Conservation (phyloP, 2,888 invertebrate genomes). For the Hemicrepidius hirtus region DNA sequence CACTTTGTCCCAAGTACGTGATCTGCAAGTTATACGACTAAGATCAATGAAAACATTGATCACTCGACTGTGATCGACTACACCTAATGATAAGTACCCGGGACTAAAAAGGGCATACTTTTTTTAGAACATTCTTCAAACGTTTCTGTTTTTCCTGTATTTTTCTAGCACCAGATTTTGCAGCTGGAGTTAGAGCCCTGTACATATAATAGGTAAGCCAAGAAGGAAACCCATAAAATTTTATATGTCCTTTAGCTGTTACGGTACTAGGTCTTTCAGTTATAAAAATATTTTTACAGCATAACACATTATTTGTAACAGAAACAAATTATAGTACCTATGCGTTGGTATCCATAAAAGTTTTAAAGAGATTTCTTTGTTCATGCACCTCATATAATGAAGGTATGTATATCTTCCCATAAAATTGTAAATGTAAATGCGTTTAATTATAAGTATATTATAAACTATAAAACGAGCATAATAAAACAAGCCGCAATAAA, state of each 20-base stretch:
- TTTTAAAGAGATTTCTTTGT: constrained; percentile 1
- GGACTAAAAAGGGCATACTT: not conserved
- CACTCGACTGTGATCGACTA: constrained; percentile 28
- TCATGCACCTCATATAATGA: not conserved
- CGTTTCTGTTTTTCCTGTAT: not conserved
- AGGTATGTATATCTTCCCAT: constrained; percentile 29
- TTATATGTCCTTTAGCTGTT: too few relatives aligned
- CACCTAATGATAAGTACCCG: not conserved
- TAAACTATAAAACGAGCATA: constrained; percentile 33
- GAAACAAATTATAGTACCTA: not conserved
- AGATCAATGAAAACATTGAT: constrained; percentile 43
- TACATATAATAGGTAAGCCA: too few relatives aligned
- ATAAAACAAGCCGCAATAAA: constrained; percentile 18
- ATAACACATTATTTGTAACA: not conserved
- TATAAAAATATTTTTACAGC: not conserved
- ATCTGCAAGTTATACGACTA: constrained; percentile 37
- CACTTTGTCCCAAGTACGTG: constrained; percentile 49
- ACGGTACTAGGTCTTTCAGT: too few relatives aligned
- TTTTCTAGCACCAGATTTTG: too few relatives aligned
- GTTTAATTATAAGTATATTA: constrained; percentile 39
- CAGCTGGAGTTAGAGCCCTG: too few relatives aligned
- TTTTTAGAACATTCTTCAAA: not conserved
- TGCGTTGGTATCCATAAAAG: not conserved
- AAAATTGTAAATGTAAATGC: constrained; percentile 32
- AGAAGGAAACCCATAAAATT: too few relatives aligned